Percentiles rank a stretch among this genome's conserved stretches.
Conservation (phyloP, 2,797 vertebrate species). For the Pelodytes ibericus region DNA sequence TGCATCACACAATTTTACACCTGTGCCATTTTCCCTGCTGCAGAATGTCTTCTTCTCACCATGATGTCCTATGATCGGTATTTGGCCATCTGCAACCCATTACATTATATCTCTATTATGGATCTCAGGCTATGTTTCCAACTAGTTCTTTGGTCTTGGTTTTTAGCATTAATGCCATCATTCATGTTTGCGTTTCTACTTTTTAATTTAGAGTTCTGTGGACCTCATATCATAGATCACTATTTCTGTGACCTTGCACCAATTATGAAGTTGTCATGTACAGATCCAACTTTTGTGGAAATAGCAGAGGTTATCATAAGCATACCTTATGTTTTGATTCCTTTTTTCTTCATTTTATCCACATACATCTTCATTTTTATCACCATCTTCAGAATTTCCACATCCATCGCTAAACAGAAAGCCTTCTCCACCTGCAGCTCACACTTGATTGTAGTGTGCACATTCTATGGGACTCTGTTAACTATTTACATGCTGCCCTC, state of each 20-base stretch:
- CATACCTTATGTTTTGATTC: neutral
- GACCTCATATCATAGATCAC: neutral
- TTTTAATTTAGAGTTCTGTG: neutral
- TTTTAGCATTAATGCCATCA: neutral
- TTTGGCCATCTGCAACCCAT: too few species aligned
- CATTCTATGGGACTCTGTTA: too few species aligned
- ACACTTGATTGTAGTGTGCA: too few species aligned
- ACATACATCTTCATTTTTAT: neutral
- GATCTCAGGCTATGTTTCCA: neutral
- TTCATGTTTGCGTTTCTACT: neutral
- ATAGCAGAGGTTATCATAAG: neutral
- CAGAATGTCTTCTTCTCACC: constrained; percentile 63
- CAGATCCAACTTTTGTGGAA: neutral
- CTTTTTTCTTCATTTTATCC: neutral
- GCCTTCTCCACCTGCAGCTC: too few species aligned
- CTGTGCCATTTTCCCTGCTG: constrained; percentile 59
- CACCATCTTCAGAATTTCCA: too few species aligned
- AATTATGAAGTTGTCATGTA: neutral
- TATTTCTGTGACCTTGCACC: neutral
- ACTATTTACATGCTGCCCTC: too few species aligned
- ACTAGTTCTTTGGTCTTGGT: neutral
- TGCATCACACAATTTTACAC: constrained; percentile 63
- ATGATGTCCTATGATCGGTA: constrained; percentile 65
- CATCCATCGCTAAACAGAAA: too few species aligned
- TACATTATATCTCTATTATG: too few species aligned